Base-by-base conservation (phyloP, 1,140 invertebrate species). In the Palaemon carinicauda region DNA sequence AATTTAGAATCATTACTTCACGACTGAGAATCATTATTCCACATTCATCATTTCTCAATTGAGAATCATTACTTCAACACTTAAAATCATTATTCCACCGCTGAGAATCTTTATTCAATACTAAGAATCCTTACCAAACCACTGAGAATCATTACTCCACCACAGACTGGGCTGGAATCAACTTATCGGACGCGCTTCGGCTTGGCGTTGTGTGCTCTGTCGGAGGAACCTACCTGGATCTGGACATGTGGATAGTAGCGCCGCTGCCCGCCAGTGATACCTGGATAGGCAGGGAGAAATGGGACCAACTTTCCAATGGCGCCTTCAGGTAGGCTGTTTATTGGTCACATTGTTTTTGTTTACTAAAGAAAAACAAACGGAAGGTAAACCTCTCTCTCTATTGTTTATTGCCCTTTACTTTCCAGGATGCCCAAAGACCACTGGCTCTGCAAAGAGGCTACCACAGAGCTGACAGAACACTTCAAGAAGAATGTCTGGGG, bases 401-500 rank as follows among this genome's bases (percentile, higher is more conserved):
- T 75, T n/a, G 17, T 50, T 75, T 19, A 15, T 51, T 17, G 21
- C 74, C 33, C 33, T 19, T 15, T 21, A 60, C 24, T 7, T 69
- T 29, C 24, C 78, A 80, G 78, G 21, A 80, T 80, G 17, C 53
- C 78, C 1, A 80, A 80, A 29, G 78, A 80, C 29, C 78, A 80
- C 27, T 80, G 78, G 78, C 17, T 80, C 14, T 80, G 78, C 10
- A 29, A 56, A 19, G 78, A 80, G 3, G 78, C 78, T 17, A 80
- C 54, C 27, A 60, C 1, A 14, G 78, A 80, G 27, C 31, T 80
- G 27, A 80, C 78, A 10, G 78, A 80, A 14, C 51, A 80, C 54
- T 80, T 80, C 78, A 52, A 80, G 54, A 54, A 54, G 17, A 80
- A 80, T 9, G 53, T 80, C 1, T 80, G 78, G 78, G 78, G 78